Base-by-base conservation (phyloP, 2,797 vertebrate genomes). In the Mus minutoides region DNA sequence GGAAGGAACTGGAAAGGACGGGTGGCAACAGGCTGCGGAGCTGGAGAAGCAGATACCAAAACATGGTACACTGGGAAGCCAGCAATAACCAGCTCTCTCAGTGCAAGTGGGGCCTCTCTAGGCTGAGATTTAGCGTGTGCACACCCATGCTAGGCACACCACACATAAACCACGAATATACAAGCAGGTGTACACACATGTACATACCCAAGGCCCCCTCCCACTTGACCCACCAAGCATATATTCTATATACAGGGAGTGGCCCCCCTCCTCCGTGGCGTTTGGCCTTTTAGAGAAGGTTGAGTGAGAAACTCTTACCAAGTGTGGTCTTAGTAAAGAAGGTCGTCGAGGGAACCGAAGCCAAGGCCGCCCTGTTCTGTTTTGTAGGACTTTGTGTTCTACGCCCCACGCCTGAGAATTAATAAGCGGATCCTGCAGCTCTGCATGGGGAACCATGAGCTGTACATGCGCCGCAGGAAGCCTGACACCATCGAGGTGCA, bases 401-500 rank as follows among this genome's bases (percentile, higher is more conserved):
- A 99, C 0, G 99, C 99, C 0, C 99, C 99, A 0, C 99, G 99
- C 29, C 98, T 99, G 98, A 99, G 99, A 97, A 99, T 99, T 80
- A 99, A 99, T 98, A 99, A 99, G 98, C 99, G 99, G 92, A 99
- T 99, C 98, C 99, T 99, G 97, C 99, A 99, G 98, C 99, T 99
- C 22, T 99, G 99, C 98, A 99, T 99, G 99, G 99, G 99, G 79
- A 99, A 99, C 98, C 99, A 99, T 0, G 99, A 99, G 80, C 98
- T 99, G 97, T 99, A 99, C 96, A 99, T 99, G 99, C 99, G 99
- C 12, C 99, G 99, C 95, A 98, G 99, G 96, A 99, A 99, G 98
- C 97, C 99, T 0, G 99, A 99, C 98, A 99, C 99, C 92, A 99
- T 99, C 8, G 99, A 99, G 96, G 99, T 99, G 88, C 99, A 99